Conservation (phyloP, 2,797 vertebrate species). For the Podarcis lilfordi region DNA sequence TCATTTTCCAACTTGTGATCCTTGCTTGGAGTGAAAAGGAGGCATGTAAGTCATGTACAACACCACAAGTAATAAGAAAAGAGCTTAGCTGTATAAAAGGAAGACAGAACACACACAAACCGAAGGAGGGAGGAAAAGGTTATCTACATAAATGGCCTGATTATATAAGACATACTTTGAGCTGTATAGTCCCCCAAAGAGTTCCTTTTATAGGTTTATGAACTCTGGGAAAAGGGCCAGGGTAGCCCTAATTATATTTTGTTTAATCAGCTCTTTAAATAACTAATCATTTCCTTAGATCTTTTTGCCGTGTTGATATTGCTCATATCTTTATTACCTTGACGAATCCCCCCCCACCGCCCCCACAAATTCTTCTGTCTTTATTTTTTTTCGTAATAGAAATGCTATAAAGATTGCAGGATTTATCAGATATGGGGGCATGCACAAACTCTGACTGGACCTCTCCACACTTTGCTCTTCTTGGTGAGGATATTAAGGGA, state of each 20-base stretch:
- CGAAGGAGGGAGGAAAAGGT: slow-evolving; percentile 60
- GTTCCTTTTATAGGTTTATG: slow-evolving; percentile 67
- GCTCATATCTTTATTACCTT: slow-evolving; percentile 60
- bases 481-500: background rate
- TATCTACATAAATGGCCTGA: slow-evolving; percentile 60
- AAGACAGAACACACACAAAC: slow-evolving; percentile 24
- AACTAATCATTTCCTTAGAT: slow-evolving; percentile 60
- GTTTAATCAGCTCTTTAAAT: slow-evolving; percentile 76
- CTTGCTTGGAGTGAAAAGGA: background rate
- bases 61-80: slow-evolving; percentile 40
- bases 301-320: background rate
- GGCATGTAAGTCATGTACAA: slow-evolving; percentile 26
- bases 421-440: background rate
- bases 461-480: background rate
- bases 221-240: slow-evolving; percentile 76
- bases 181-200: slow-evolving; percentile 51
- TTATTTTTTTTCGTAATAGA: slow-evolving; percentile 31
- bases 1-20: background rate
- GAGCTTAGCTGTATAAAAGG: slow-evolving; percentile 55
- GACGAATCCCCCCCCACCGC: slow-evolving; percentile 45
- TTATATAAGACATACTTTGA: slow-evolving; percentile 62
- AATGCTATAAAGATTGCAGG: background rate
- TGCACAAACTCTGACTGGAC: background rate
- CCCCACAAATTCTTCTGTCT: slow-evolving; percentile 26
- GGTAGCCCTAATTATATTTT: slow-evolving; percentile 74